phyloP scores from a whole-genome alignment of 2,113 vertebrate species.

The Corythornis madagascariensis region DNA sequence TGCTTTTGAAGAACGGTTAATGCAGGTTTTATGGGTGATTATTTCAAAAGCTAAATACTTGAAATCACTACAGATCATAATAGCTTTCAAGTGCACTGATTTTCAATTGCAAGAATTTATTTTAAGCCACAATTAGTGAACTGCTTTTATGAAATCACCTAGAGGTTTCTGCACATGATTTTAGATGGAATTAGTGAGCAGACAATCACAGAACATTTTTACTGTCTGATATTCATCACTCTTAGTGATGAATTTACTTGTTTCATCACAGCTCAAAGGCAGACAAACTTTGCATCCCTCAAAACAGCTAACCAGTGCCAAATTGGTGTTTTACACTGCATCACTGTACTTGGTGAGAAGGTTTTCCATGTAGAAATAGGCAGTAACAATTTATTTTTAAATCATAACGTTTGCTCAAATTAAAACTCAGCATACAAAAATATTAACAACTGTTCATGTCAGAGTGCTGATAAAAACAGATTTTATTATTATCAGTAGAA shows the following conservation, averaged over 20 bases:
- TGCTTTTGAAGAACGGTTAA: neutral
- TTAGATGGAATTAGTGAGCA: slow-evolving; percentile 20
- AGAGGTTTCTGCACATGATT: neutral
- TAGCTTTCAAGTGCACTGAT: slow-evolving; percentile 15
- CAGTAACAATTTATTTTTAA: neutral
- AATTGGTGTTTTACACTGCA: neutral
- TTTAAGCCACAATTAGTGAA: slow-evolving; percentile 26
- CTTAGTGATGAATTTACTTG: neutral
- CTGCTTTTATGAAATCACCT: slow-evolving; percentile 15
- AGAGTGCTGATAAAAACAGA: neutral
- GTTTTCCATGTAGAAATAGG: neutral
- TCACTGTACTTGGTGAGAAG: neutral
- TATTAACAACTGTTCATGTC: neutral
- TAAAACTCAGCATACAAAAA: neutral
- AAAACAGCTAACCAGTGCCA: neutral
- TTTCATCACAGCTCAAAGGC: neutral
- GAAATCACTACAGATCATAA: slow-evolving; percentile 38
- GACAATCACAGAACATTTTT: neutral
- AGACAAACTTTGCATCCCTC: neutral
- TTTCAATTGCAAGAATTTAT: slow-evolving; percentile 42
- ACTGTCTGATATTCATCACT: neutral
- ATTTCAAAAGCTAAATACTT: slow-evolving; percentile 47
- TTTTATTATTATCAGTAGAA: neutral
- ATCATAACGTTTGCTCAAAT: neutral
- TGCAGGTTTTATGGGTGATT: slow-evolving; percentile 22